Evolutionary conservation across 92 coral and sea anemone species (phyloP).

Genomic region (Phymanthus crucifer): DNA sequence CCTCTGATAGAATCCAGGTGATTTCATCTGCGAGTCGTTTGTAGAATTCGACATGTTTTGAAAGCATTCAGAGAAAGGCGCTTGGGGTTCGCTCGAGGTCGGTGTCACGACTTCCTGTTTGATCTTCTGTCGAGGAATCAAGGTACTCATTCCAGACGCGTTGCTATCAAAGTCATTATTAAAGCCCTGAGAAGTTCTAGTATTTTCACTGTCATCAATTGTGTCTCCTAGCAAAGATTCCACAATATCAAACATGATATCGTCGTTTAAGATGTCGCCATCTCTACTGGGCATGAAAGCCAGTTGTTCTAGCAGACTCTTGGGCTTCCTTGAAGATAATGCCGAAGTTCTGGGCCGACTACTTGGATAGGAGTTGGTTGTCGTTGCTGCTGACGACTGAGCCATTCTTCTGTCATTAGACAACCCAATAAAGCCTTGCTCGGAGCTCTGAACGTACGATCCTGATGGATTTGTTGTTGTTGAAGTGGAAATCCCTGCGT

Average conservation of each 20-base stretch:
- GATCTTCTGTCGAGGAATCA: slow-evolving; percentile 26
- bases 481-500: neutral
- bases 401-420: neutral
- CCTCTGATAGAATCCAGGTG: neutral
- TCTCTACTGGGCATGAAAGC: slow-evolving; percentile 32
- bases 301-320: slow-evolving; percentile 34
- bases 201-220: neutral
- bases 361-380: neutral
- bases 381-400: neutral
- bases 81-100: slow-evolving; percentile 44
- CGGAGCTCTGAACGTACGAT: neutral
- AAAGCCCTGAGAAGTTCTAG: neutral
- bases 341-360: neutral
- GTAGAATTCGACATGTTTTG: slow-evolving; percentile 14
- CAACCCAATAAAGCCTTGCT: neutral
- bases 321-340: slow-evolving; percentile 22
- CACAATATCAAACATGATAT: slow-evolving; percentile 38
- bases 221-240: slow-evolving; percentile 28
- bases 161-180: neutral
- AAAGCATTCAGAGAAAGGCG: slow-evolving; percentile 43
- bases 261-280: slow-evolving; percentile 25
- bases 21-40: neutral
- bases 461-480: neutral
- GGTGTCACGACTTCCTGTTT: slow-evolving; percentile 75
- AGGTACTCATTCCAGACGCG: neutral